Conservation (phyloP, 2,888 invertebrate genomes). For the Sussaba pulchella region DNA sequence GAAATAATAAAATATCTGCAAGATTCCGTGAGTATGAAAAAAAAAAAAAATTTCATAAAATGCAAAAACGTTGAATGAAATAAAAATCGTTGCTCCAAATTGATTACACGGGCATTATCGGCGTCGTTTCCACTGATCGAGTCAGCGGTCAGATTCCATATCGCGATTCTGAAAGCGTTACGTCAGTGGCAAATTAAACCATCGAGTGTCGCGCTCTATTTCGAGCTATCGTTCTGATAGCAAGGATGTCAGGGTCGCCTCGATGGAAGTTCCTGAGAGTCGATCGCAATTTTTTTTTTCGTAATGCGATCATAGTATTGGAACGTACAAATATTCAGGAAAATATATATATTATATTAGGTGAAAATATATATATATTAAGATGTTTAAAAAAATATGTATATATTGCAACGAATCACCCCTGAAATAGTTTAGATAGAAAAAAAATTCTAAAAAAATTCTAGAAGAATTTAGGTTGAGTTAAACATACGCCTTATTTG, state of each 20-base stretch:
- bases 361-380: background rate
- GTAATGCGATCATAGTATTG: conserved; percentile 73
- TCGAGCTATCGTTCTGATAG: conserved; percentile 76
- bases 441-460: no score
- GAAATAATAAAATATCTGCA: conserved; percentile 94
- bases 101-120: conserved; percentile 25
- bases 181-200: conserved; percentile 78
- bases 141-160: conserved; percentile 75
- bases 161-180: conserved; percentile 75
- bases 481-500: no score
- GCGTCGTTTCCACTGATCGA: conserved; percentile 73
- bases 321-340: conserved; percentile 68
- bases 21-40: conserved; percentile 89
- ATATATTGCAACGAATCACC: background rate
- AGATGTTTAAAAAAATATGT: no score
- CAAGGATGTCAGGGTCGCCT: conserved; percentile 64
- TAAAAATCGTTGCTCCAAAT: conserved; percentile 2
- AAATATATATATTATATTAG: no score
- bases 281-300: conserved; percentile 65
- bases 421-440: background rate
- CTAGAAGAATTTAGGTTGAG: no score
- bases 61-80: conserved; percentile 72
- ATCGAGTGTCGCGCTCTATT: conserved; percentile 64
- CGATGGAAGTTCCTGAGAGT: conserved; percentile 74
- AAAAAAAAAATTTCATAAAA: conserved; percentile 24